Evolutionary conservation across 2,113 vertebrate species (phyloP), one percentile per base, ranked within the genome.

Genomic region (Ictidomys tridecemlineatus): DNA sequence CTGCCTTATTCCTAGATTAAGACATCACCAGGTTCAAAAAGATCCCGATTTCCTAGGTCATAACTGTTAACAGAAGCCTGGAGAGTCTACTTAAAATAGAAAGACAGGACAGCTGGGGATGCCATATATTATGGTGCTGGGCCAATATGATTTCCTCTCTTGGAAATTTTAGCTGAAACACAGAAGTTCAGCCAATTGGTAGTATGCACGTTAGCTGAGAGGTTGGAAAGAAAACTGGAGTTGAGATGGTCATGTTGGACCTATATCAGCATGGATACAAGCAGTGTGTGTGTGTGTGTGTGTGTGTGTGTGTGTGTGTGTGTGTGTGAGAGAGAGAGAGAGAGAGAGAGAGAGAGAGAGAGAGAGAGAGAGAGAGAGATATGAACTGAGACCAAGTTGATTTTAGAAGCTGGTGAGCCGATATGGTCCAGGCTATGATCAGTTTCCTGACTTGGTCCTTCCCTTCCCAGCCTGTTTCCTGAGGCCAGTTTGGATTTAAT

Each of bases 131-230:
- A 24, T 77, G 42, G 42, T 94, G 24, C 78, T 82, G 70, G 69
- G 53, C 61, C 87, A 86, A 32, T 65, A 45, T 45, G 20, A 72
- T 72, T 89, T 95, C 53, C n/a, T 69, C 13, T 85, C 48, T 69
- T 82, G 48, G 53, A 82, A 48, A 76, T 72, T 73, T 77, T 91
- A 89, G 80, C 51, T 51, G 39, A 94, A n/a, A 77, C 51, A 30
- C 8, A 82, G 69, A 69, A 1, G 20, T 34, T 91, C 51, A 73
- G 90, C 18, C 45, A 63, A 0, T 67, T n/a, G 17, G 26, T 72
- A 18, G 51, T 53, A 17, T 83, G 32, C 24, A 10, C 32, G 4
- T 77, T 56, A 78, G 63, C 58, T 86, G 34, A 93, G 73, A 91
- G 39, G 13, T 11, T 87, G 61, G 39, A 61, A 78, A 69, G 39